Conservation (phyloP, 1,140 invertebrate genomes). For the Tribolium madens region DNA sequence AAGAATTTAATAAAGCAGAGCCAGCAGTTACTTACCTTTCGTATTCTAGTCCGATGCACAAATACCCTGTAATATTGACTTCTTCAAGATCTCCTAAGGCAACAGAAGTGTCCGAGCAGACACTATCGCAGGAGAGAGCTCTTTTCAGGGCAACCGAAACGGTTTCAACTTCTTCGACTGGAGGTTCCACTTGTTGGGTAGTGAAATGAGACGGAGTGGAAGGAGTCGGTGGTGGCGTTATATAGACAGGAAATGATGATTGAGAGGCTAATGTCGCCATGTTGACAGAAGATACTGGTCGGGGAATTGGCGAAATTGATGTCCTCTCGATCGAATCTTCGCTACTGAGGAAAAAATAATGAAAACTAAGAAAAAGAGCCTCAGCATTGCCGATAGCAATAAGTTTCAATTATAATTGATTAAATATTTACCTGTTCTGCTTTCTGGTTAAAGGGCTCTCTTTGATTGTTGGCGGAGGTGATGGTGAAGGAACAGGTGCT, state of each 20-base stretch:
- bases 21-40: conserved; percentile 74
- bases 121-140: conserved; percentile 85
- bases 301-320: conserved; percentile 62
- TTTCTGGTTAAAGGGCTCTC: neutral
- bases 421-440: conserved; percentile 28
- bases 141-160: conserved; percentile 67
- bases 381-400: too few relatives aligned
- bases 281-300: conserved; percentile 62
- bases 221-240: conserved; percentile 59
- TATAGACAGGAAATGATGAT: conserved; percentile 59
- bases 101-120: conserved; percentile 85
- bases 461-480: conserved; percentile 41
- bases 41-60: conserved; percentile 83
- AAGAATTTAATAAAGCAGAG: conserved; percentile 12
- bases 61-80: conserved; percentile 79
- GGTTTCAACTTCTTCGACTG: neutral
- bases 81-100: conserved; percentile 78
- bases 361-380: neutral
- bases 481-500: conserved; percentile 62
- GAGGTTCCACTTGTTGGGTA: conserved; percentile 23
- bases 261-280: conserved; percentile 57
- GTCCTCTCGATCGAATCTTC: conserved; percentile 51
- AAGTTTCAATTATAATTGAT: neutral
- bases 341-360: neutral
- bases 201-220: conserved; percentile 4